Evolutionary conservation across 2,888 invertebrate genomes (phyloP).

Genomic region (Nemoura dubitans): DNA sequence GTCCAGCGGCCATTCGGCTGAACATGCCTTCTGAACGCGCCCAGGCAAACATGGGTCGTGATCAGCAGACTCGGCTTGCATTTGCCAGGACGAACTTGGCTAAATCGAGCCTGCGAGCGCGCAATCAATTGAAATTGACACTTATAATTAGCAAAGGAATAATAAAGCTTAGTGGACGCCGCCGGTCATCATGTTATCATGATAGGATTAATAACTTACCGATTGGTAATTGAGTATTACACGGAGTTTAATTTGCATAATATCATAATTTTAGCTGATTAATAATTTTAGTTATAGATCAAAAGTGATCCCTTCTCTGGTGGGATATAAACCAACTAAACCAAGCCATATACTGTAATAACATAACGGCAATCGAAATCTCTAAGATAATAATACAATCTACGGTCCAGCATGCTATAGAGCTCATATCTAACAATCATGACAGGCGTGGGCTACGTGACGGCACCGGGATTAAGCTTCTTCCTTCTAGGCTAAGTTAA

Average conservation of each 20-base stretch:
- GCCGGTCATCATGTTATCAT: not conserved
- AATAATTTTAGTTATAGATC: not conserved
- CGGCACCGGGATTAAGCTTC: too few species aligned
- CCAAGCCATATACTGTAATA: too few species aligned
- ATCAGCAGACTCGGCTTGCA: not conserved
- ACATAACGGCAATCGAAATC: too few species aligned
- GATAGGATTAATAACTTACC: not conserved
- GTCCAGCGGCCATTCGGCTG: not conserved
- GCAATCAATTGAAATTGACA: not conserved
- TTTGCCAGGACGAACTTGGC: not conserved
- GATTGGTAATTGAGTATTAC: constrained; percentile 7
- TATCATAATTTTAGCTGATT: not conserved
- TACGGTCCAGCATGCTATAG: too few species aligned
- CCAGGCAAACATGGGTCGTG: not conserved
- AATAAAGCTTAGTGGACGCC: not conserved
- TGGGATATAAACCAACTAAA: too few species aligned
- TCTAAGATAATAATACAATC: too few species aligned
- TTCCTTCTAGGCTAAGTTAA: too few species aligned
- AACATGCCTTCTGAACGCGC: not conserved
- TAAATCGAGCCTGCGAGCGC: not conserved
- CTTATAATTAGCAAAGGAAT: constrained; percentile 2
- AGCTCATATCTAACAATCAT: too few species aligned
- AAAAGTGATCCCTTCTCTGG: not conserved
- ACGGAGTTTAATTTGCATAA: not conserved
- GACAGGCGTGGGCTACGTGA: too few species aligned